Evolutionary conservation across 2,797 vertebrate genomes (phyloP).

Genomic region (Melopsittacus undulatus): DNA sequence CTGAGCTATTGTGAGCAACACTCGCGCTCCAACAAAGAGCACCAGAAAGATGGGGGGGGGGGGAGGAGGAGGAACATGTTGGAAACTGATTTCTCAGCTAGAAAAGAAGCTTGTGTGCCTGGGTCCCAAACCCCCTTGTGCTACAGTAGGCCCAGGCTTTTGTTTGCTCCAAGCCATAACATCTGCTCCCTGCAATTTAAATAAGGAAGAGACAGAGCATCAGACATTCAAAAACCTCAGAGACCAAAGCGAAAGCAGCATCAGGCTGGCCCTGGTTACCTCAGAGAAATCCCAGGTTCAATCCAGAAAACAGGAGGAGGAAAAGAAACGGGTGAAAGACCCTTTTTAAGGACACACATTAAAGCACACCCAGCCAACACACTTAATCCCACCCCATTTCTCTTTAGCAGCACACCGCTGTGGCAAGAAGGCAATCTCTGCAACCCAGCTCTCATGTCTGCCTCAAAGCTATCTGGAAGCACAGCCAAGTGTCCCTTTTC

Average conservation of each 20-base stretch:
- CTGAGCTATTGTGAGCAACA: background rate
- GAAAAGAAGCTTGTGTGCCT: background rate
- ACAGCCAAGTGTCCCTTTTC: background rate
- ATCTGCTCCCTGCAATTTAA: constrained; percentile 56
- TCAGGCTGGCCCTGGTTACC: background rate
- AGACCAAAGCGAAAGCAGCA: constrained; percentile 15
- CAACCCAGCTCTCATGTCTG: background rate
- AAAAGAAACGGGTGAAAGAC: background rate
- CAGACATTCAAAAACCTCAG: constrained; percentile 34
- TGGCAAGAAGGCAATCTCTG: background rate
- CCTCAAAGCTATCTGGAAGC: background rate
- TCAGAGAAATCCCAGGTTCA: background rate
- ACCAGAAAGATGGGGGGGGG: background rate
- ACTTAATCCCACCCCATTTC: background rate
- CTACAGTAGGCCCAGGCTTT: constrained; percentile 39
- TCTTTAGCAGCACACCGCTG: background rate
- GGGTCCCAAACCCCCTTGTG: constrained; percentile 9
- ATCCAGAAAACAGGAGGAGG: background rate
- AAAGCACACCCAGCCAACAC: background rate
- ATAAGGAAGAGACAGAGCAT: constrained; percentile 43
- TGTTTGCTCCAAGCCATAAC: constrained; percentile 41
- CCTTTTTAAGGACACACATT: background rate
- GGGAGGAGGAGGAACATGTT: background rate
- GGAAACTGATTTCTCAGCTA: background rate
- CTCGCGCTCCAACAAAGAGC: background rate